These are phyloP conservation scores for Euspilapteryx auroguttella DNA, from an alignment of 2,888 invertebrate genomes.

Conservation along the genomic window DNA sequence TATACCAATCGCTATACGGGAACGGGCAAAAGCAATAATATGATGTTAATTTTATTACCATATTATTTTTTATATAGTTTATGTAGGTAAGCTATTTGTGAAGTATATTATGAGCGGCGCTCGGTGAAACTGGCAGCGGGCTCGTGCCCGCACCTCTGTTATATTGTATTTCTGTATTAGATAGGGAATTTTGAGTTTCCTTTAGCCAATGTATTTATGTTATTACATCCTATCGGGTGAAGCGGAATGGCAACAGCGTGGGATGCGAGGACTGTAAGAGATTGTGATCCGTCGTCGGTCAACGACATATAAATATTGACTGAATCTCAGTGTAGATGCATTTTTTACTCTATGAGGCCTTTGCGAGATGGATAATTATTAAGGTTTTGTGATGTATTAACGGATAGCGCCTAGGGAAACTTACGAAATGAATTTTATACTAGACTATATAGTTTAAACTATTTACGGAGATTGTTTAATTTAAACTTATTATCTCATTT, in stretches of 20 bases:
- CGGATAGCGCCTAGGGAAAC: slow-evolving; percentile 63
- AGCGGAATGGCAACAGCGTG: slow-evolving; percentile 48
- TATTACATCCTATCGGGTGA: slow-evolving; percentile 50
- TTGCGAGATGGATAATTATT: slow-evolving; percentile 60
- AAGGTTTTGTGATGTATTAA: slow-evolving; percentile 63
- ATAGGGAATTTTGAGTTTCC: slow-evolving; percentile 59
- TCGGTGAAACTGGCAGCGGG: slow-evolving; percentile 56
- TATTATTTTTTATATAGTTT: slow-evolving; percentile 56
- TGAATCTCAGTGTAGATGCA: slow-evolving; percentile 64
- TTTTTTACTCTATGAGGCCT: slow-evolving; percentile 62
- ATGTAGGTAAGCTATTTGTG: slow-evolving; percentile 45
- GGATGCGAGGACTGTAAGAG: slow-evolving; percentile 54
- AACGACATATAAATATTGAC: slow-evolving; percentile 62
- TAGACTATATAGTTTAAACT: slow-evolving; percentile 57
- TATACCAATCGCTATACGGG: slow-evolving; percentile 63
- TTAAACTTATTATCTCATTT: slow-evolving; percentile 63
- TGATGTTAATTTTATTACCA: slow-evolving; percentile 62
- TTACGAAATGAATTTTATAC: slow-evolving; percentile 63
- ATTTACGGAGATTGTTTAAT: slow-evolving; percentile 63
- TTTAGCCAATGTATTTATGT: slow-evolving; percentile 59
- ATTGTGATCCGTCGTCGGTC: slow-evolving; percentile 62
- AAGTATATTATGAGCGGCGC: slow-evolving; percentile 36
- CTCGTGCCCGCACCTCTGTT: slow-evolving; percentile 42
- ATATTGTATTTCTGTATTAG: slow-evolving; percentile 58
- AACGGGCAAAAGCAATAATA: slow-evolving; percentile 63